Conservation (phyloP, 2,888 invertebrate species). For the Gortyna flavago region DNA sequence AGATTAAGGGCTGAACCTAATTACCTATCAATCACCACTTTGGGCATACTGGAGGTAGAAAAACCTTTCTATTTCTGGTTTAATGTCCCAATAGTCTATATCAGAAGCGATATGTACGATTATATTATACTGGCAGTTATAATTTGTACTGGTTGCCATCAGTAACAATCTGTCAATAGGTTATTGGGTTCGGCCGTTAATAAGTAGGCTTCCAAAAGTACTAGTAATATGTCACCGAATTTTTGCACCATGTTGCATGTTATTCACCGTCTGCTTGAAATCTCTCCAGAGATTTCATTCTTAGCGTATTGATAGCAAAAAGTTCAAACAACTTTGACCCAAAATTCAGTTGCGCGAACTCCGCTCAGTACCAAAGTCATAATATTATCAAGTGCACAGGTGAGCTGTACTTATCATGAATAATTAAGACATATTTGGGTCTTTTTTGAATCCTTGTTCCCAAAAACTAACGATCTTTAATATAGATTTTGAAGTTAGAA, state of each 20-base stretch:
- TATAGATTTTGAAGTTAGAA: not conserved
- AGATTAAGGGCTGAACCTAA: not conserved
- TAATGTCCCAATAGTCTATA: not conserved
- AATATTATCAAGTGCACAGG: not conserved
- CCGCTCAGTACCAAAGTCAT: not conserved
- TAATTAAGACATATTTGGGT: not conserved
- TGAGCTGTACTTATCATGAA: not conserved
- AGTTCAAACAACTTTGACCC: not conserved
- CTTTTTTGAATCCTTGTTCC: not conserved
- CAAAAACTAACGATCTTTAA: not conserved
- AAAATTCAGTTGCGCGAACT: not conserved
- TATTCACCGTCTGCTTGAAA: not conserved
- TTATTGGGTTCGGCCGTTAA: too few relatives aligned
- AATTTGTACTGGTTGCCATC: too few relatives aligned
- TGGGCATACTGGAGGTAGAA: not conserved
- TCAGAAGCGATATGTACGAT: not conserved
- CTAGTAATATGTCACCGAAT: not conserved
- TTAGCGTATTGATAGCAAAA: not conserved
- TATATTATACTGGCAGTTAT: too few relatives aligned
- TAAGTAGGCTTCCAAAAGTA: not conserved
- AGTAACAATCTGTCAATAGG: not conserved
- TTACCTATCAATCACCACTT: not conserved
- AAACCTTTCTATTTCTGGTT: not conserved
- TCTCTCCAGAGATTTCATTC: not conserved
- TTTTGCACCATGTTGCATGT: not conserved